Conservation (phyloP, 1,140 invertebrate species). For the Lithobius niger region DNA sequence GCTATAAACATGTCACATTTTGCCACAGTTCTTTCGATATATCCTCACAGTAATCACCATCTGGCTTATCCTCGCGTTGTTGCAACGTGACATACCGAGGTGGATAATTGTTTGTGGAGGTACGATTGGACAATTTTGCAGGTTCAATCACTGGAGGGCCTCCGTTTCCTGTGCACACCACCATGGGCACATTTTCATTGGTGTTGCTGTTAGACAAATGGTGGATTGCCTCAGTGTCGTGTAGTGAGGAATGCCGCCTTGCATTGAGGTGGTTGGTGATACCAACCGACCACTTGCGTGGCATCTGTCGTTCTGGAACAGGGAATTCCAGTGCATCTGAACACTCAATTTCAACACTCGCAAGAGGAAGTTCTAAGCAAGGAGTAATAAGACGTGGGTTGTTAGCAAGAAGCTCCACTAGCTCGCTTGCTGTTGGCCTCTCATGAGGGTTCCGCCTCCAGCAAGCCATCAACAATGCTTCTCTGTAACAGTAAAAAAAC, state of each 20-base stretch:
- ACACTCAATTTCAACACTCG: slow-evolving; percentile 50
- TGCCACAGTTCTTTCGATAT: slow-evolving; percentile 4
- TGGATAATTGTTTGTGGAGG: background rate
- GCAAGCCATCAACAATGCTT: slow-evolving; percentile 56
- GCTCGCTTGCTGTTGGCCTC: slow-evolving; percentile 56
- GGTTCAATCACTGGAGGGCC: background rate
- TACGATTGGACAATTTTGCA: background rate
- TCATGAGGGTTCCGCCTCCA: slow-evolving; percentile 54
- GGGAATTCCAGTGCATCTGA: slow-evolving; percentile 41
- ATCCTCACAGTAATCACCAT: slow-evolving; percentile 1
- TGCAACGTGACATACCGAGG: slow-evolving; percentile 2
- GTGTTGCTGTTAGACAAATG: background rate
- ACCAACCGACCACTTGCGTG: slow-evolving; percentile 15
- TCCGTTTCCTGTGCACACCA: slow-evolving; percentile 4
- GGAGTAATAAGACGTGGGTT: slow-evolving; percentile 61
- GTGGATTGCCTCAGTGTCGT: background rate
- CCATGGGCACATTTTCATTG: background rate
- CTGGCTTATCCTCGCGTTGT: background rate
- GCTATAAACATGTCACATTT: slow-evolving; percentile 6
- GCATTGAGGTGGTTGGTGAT: background rate
- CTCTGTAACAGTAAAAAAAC: slow-evolving; percentile 37
- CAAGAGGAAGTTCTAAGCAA: slow-evolving; percentile 57
- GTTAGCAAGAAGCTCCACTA: slow-evolving; percentile 62
- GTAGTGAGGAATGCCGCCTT: background rate
- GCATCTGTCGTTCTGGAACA: slow-evolving; percentile 27